phyloP scores from a whole-genome alignment of 2,888 invertebrate species.

The Pollenia labialis region DNA sequence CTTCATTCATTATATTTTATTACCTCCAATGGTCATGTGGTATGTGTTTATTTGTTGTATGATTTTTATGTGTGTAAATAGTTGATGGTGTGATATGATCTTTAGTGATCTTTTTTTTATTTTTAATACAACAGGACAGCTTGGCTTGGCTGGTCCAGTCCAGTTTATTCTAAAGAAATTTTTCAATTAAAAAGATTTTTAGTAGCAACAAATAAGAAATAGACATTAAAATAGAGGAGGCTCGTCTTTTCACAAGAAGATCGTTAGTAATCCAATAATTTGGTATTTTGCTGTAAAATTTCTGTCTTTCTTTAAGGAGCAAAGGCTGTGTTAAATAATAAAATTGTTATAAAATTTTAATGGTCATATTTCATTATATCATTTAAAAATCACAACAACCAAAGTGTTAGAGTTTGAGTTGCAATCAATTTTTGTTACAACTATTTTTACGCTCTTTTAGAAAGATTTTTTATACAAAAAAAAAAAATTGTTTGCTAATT shows the following conservation, averaged over 20 bases:
- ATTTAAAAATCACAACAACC: neutral
- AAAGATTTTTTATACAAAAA: no score
- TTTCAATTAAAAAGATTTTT: slow-evolving; percentile 20
- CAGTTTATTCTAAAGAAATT: slow-evolving; percentile 6
- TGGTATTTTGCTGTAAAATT: neutral
- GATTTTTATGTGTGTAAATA: slow-evolving; percentile 31
- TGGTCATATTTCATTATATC: slow-evolving; percentile 5
- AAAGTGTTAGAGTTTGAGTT: neutral
- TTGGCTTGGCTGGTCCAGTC: slow-evolving; percentile 2
- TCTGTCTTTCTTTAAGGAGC: slow-evolving; percentile 4
- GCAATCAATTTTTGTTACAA: neutral
- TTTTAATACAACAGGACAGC: slow-evolving; percentile 11
- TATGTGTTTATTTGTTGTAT: slow-evolving; percentile 10
- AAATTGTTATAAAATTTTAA: slow-evolving; percentile 16
- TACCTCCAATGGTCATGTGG: slow-evolving; percentile 41
- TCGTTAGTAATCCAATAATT: slow-evolving; percentile 11
- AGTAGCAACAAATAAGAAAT: slow-evolving; percentile 9
- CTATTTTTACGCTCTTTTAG: no score
- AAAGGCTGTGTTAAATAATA: neutral
- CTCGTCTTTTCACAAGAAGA: neutral
- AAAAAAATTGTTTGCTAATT: no score
- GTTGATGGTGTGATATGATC: slow-evolving; percentile 43
- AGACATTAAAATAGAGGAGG: neutral
- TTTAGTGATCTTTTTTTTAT: slow-evolving; percentile 29
- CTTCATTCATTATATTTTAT: slow-evolving; percentile 69